Conservation (phyloP, 2,797 vertebrate genomes). For the Chaetophractus vellerosus region DNA sequence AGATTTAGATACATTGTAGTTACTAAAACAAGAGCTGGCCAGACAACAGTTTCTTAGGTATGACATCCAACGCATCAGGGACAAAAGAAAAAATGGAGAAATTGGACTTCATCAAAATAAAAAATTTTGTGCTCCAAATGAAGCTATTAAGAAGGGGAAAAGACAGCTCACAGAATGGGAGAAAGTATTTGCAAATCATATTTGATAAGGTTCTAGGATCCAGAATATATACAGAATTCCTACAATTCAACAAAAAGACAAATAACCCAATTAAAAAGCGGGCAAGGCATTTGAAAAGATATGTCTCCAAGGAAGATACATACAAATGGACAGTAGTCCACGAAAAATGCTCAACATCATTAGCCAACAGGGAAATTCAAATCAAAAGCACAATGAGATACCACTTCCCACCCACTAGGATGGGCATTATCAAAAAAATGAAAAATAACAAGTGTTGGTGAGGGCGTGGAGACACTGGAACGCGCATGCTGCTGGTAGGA, state of each 20-base stretch:
- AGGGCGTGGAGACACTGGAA: neutral
- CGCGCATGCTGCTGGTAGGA: neutral
- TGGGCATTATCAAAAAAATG: neutral
- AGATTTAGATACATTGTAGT: neutral
- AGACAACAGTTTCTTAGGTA: neutral
- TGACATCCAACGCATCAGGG: neutral
- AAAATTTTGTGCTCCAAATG: too few relatives aligned
- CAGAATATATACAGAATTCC: neutral
- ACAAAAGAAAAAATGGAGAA: too few relatives aligned
- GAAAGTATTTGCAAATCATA: neutral
- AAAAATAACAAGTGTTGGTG: accelerated
- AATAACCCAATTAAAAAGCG: neutral
- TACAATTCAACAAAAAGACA: neutral
- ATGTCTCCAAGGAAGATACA: neutral
- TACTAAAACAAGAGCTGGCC: neutral
- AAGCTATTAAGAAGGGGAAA: neutral
- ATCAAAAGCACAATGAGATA: neutral
- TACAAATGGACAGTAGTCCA: neutral
- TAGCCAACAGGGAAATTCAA: too few relatives aligned
- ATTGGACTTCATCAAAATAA: neutral
- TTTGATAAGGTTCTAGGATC: neutral
- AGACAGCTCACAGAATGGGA: neutral
- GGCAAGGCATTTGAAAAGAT: neutral
- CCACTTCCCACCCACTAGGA: neutral
- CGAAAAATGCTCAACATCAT: neutral